Evolutionary conservation across 2,113 vertebrate genomes (phyloP).

Genomic region (Morone saxatilis): DNA sequence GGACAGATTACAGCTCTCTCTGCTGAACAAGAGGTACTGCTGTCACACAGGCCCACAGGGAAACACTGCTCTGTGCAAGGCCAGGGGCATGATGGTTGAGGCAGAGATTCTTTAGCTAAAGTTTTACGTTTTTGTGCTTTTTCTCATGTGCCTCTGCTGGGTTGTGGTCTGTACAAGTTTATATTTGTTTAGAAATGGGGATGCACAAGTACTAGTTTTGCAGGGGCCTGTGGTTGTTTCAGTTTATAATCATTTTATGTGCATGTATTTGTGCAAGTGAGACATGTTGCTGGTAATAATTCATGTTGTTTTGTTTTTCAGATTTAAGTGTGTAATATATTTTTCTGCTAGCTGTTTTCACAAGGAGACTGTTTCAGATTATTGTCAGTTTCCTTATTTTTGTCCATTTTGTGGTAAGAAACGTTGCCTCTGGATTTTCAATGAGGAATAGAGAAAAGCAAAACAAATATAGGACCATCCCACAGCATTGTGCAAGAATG

Average conservation of each 20-base stretch:
- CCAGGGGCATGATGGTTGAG: background rate
- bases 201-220: conserved; percentile 8
- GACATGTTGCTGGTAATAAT: conserved; percentile 47
- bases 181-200: conserved; percentile 41
- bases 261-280: conserved; percentile 44
- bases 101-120: background rate
- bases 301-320: conserved; percentile 58
- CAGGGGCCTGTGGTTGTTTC: conserved; percentile 44
- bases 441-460: conserved; percentile 62
- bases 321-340: conserved; percentile 54
- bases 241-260: conserved; percentile 48
- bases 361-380: conserved; percentile 58
- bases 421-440: conserved; percentile 66
- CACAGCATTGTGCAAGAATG: conserved; percentile 69
- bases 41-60: conserved; percentile 33
- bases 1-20: conserved; percentile 65
- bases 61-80: background rate
- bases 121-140: background rate
- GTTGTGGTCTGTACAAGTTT: conserved; percentile 32
- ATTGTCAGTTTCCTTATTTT: conserved; percentile 71
- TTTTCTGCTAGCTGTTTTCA: conserved; percentile 50
- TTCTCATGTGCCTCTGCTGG: background rate
- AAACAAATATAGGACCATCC: conserved; percentile 68
- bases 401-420: conserved; percentile 53
- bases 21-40: conserved; percentile 42